Conservation (phyloP, 2,888 invertebrate genomes). For the Lottia gigantea region DNA sequence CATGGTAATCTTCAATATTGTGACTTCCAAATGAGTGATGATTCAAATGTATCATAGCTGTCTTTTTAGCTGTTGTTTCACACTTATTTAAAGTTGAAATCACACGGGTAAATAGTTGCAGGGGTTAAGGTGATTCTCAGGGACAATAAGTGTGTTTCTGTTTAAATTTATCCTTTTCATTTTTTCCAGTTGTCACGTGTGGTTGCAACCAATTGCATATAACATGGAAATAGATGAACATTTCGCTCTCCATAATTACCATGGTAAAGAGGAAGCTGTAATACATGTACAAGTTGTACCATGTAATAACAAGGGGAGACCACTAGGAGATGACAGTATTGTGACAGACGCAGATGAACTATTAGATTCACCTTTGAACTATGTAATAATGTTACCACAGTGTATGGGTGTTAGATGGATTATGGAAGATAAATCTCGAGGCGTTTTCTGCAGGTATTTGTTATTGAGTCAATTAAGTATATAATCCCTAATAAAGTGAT, state of each 20-base stretch:
- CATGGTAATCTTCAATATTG: too few relatives aligned
- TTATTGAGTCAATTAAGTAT: too few relatives aligned
- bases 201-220: slow-evolving; percentile 50
- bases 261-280: slow-evolving; percentile 50
- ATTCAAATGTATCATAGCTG: too few relatives aligned
- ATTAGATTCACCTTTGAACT: slow-evolving; percentile 40
- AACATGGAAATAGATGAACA: slow-evolving; percentile 51
- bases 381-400: slow-evolving; percentile 37
- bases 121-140: too few relatives aligned
- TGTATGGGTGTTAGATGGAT: slow-evolving; percentile 49
- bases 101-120: too few relatives aligned
- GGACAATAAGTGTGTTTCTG: too few relatives aligned
- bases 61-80: too few relatives aligned
- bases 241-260: slow-evolving; percentile 52
- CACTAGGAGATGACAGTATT: slow-evolving; percentile 34
- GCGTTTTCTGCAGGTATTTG: slow-evolving; percentile 46
- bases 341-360: slow-evolving; percentile 50
- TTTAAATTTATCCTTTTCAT: too few relatives aligned
- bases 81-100: too few relatives aligned
- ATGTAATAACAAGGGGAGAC: slow-evolving; percentile 41
- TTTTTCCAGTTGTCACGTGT: slow-evolving; percentile 49
- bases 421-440: slow-evolving; percentile 43
- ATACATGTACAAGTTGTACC: slow-evolving; percentile 47
- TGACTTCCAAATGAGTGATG: too few relatives aligned
- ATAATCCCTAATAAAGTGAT: background rate